A percentile compares a stretch with the other conserved stretches of the same genome.
Conservation (phyloP, 1,140 invertebrate species). For the Drosophila kepulauana region DNA sequence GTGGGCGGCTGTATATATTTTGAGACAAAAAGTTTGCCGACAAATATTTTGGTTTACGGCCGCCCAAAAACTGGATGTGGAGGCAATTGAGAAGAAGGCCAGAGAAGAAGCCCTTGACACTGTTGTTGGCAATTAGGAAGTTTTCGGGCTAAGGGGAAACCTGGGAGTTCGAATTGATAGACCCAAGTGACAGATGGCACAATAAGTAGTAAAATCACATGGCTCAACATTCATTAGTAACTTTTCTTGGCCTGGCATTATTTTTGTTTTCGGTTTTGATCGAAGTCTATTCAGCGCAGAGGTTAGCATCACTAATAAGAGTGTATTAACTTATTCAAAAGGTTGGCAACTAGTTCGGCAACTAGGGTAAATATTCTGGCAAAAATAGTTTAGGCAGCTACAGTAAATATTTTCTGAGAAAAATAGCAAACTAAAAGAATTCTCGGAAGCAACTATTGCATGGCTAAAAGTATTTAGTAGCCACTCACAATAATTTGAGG, state of each 20-base stretch:
- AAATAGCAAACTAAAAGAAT: too few relatives aligned
- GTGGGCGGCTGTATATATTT: conserved; percentile 25
- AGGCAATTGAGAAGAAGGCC: background rate
- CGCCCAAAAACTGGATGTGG: background rate
- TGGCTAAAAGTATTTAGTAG: too few relatives aligned
- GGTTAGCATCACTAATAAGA: background rate
- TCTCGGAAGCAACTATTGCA: too few relatives aligned
- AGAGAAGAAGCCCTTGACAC: conserved; percentile 14
- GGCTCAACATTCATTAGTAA: conserved; percentile 35
- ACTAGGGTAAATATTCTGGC: background rate
- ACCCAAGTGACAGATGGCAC: conserved; percentile 39
- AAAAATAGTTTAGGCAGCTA: too few relatives aligned
- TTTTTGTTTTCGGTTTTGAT: background rate
- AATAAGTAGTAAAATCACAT: conserved; percentile 29
- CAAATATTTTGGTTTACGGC: conserved; percentile 56
- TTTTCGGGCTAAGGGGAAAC: background rate
- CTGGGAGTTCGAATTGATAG: background rate
- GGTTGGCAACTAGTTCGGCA: background rate
- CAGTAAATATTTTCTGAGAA: too few relatives aligned
- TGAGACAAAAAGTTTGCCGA: conserved; percentile 57
- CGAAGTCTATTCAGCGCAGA: background rate
- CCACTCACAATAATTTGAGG: too few relatives aligned
- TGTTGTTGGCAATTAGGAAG: conserved; percentile 42
- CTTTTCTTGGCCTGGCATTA: background rate
- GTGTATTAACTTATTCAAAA: background rate